Base-by-base conservation (phyloP, 2,113 vertebrate species). In the Elanoides forficatus region DNA sequence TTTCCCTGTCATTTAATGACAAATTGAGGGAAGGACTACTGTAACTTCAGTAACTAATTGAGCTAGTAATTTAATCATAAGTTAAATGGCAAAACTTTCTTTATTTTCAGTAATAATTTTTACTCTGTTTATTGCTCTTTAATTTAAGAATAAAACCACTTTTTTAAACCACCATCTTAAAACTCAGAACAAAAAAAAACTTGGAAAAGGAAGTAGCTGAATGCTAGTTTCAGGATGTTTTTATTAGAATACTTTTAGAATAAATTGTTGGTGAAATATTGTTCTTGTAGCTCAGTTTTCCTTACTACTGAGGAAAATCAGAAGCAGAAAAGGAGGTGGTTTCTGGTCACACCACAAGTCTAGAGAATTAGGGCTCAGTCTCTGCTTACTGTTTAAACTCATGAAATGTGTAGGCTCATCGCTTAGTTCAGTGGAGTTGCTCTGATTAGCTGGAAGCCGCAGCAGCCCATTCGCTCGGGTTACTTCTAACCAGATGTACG, bases 281-380 rank as follows among this genome's bases (percentile, higher is more conserved):
- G 89, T 94, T 95, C 81, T 95, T 94, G 81, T 95, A 96, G 81
- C 71, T 95, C 87, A 94, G 91, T 95, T 97, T 96, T 96, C 81
- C 93, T 92, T 93, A 96, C 94, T 90, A 59, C 55, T 89, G 88
- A 96, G 91, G 89, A 97, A 95, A 97, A 97, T 96, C 81, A 96
- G 94, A 97, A 97, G 96, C 91, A 94, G 94, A 95, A 95, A 96
- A 96, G 59, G 81, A 95, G 95, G 93, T 94, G 94, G 95, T 96
- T 96, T 96, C 66, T 97, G 96, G 93, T 95, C 94, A 87, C 63
- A 97, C 93, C 94, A 53, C 86, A 96, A 93, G 16, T 34, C 78
- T 88, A 30, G 68, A 68, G 73, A 93, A 85, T 85, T 91, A 91
- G 45, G 73, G 70, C 53, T 93, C 66, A 50, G 84, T 53, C 86